Conservation (phyloP, 2,888 invertebrate species). For the Papilio elwesi region DNA sequence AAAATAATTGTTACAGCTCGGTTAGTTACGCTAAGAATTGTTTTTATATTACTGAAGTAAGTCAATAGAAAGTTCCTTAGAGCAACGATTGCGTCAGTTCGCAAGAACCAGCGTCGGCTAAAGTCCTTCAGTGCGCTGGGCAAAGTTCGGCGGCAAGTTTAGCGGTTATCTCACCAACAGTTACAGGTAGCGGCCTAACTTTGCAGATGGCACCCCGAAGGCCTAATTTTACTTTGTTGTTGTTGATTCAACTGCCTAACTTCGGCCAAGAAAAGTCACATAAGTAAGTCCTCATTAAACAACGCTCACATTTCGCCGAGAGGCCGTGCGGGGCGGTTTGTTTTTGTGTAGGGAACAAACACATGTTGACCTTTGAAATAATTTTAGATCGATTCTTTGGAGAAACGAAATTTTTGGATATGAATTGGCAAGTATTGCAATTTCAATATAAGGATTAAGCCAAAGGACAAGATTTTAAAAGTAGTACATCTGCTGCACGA, state of each 20-base stretch:
- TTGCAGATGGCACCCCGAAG: conserved; percentile 33
- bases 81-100: conserved; percentile 25
- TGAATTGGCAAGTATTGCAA: no score
- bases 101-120: conserved; percentile 17
- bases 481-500: no score
- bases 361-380: neutral
- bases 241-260: conserved; percentile 28
- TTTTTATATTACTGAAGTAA: conserved; percentile 26
- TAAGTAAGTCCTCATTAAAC: conserved; percentile 26
- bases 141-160: conserved; percentile 28
- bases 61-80: conserved; percentile 18
- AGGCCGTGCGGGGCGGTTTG: neutral
- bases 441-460: no score
- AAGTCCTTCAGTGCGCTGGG: conserved; percentile 15
- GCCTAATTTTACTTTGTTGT: conserved; percentile 38
- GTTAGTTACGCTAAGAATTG: conserved; percentile 2
- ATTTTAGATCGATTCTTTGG: neutral
- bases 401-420: no score
- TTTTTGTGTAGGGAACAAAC: neutral
- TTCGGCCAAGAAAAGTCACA: conserved; percentile 32
- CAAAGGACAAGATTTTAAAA: no score
- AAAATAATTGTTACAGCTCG: neutral
- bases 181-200: conserved; percentile 36
- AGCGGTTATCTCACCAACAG: conserved; percentile 29
- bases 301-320: neutral